Conservation (phyloP, 2,797 vertebrate species). For the Natrix natrix region DNA sequence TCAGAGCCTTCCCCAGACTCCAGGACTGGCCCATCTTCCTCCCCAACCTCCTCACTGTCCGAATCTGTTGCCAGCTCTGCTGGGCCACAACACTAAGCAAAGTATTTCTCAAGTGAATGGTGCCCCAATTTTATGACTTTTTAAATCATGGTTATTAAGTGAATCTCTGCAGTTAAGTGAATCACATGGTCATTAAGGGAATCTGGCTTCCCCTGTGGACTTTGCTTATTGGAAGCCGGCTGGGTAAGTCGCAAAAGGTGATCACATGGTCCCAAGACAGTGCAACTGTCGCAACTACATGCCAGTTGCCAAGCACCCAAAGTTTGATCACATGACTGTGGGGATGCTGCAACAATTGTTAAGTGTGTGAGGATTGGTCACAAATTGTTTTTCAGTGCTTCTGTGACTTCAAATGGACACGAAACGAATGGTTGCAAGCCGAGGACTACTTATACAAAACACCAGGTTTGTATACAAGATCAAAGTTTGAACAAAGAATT, state of each 20-base stretch:
- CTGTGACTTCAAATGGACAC: not conserved
- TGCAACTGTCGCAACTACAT: not conserved
- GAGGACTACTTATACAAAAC: not conserved
- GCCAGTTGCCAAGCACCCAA: not conserved
- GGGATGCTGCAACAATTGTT: not conserved
- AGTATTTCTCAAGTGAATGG: not conserved
- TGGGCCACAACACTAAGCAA: not conserved
- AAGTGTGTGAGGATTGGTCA: not conserved
- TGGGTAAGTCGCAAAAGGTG: not conserved
- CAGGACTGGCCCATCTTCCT: too few relatives aligned
- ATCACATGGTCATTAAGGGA: not conserved
- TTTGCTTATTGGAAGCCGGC: not conserved
- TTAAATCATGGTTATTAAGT: not conserved
- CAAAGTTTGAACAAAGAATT: not conserved
- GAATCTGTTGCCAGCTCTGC: too few relatives aligned
- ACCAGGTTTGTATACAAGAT: not conserved
- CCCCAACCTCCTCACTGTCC: too few relatives aligned
- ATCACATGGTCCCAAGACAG: not conserved
- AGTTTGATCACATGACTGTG: not conserved
- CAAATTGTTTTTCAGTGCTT: not conserved
- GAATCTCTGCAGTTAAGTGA: not conserved
- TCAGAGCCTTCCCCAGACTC: too few relatives aligned
- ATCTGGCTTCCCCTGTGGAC: not conserved
- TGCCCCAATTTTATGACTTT: not conserved
- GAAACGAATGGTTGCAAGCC: not conserved